Evolutionary conservation across 2,113 vertebrate genomes (phyloP).

Genomic region (Opisthocomus hoazin): DNA sequence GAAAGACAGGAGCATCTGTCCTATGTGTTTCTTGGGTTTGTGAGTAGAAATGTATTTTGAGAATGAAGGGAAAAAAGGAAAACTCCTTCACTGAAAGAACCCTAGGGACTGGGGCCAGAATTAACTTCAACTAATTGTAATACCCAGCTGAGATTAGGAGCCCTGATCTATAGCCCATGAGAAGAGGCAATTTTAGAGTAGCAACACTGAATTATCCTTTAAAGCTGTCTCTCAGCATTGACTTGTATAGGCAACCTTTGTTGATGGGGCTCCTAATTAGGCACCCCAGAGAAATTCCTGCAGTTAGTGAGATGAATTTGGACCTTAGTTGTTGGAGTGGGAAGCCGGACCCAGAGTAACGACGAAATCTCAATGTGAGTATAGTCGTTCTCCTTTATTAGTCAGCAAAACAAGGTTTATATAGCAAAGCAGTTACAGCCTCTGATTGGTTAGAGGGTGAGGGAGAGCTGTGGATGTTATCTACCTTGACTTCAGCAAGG

Average conservation of each 20-base stretch:
- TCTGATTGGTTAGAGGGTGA: too few relatives aligned
- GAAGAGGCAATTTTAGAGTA: conserved; percentile 40
- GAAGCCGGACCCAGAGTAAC: too few relatives aligned
- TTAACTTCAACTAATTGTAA: conserved; percentile 40
- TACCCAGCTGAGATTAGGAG: conserved; percentile 38
- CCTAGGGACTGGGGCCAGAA: conserved; percentile 14
- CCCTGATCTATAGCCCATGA: conserved; percentile 13
- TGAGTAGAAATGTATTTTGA: not conserved
- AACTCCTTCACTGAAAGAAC: not conserved
- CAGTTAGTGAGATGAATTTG: conserved; percentile 41
- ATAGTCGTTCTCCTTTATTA: too few relatives aligned
- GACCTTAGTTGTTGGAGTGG: too few relatives aligned
- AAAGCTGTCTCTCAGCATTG: conserved; percentile 35
- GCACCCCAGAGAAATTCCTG: conserved; percentile 46
- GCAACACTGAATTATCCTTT: conserved; percentile 34
- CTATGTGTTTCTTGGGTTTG: not conserved
- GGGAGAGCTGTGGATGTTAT: too few relatives aligned
- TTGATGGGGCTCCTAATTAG: conserved; percentile 39
- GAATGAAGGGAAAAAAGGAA: not conserved
- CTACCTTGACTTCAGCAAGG: too few relatives aligned
- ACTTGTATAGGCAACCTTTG: conserved; percentile 29
- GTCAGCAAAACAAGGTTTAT: too few relatives aligned
- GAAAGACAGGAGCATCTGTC: not conserved
- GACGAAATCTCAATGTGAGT: too few relatives aligned
- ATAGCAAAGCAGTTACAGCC: too few relatives aligned